Evolutionary conservation across 2,888 invertebrate species (phyloP).

Genomic region (Morinoia aosen): DNA sequence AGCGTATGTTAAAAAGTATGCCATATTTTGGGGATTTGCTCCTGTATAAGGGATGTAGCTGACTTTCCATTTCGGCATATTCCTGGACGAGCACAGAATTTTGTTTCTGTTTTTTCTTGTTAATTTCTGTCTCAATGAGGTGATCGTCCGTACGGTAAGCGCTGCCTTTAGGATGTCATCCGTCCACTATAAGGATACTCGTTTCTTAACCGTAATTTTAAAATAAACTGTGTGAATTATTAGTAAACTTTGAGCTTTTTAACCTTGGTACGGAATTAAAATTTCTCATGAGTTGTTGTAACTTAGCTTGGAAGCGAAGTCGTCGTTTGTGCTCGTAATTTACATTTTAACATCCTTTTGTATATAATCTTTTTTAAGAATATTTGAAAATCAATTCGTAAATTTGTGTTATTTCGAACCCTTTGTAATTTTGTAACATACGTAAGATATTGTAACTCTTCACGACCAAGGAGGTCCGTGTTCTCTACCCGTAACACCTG

Average conservation of each 20-base stretch:
- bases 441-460: not conserved
- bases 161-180: not conserved
- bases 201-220: too few species aligned
- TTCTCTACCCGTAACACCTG: too few species aligned
- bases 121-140: not conserved
- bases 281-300: too few species aligned
- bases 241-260: too few species aligned
- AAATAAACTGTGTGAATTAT: too few species aligned
- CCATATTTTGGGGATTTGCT: not conserved
- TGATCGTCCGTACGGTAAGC: not conserved
- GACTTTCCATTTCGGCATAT: not conserved
- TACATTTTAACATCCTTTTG: not conserved
- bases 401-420: not conserved
- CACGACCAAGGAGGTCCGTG: not conserved
- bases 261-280: too few species aligned
- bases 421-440: not conserved
- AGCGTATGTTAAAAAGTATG: not conserved
- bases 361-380: not conserved
- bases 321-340: not conserved
- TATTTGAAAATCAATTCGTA: not conserved
- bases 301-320: not conserved
- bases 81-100: not conserved
- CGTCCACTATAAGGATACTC: not conserved
- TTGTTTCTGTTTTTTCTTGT: not conserved
- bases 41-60: not conserved